Evolutionary conservation across 2,113 vertebrate genomes (phyloP).

Genomic region (Pungitius pungitius): DNA sequence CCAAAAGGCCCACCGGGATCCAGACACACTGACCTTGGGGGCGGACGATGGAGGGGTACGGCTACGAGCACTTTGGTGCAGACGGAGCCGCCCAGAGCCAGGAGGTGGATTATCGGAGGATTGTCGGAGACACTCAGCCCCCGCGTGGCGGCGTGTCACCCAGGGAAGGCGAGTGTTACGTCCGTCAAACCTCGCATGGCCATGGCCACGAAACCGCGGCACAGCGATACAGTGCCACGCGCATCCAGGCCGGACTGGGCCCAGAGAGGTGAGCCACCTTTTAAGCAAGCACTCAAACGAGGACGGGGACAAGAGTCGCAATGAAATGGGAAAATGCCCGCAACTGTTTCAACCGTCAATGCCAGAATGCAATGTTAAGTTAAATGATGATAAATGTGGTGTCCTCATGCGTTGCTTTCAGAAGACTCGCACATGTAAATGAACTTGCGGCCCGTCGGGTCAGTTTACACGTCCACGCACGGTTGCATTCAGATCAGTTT

Average conservation of each 20-base stretch:
- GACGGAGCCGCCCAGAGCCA: conserved; percentile 41
- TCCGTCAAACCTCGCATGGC: conserved; percentile 66
- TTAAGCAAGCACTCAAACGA: neutral
- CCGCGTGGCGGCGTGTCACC: neutral
- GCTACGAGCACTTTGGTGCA: conserved; percentile 39
- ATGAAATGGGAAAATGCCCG: neutral
- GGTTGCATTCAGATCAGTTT: conserved; percentile 32
- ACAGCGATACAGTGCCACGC: conserved; percentile 86
- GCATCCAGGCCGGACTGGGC: conserved; percentile 85
- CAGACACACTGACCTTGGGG: conserved; percentile 44
- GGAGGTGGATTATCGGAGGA: conserved; percentile 55
- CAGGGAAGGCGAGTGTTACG: conserved; percentile 32
- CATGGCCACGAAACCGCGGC: conserved; percentile 85
- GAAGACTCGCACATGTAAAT: conserved; percentile 56
- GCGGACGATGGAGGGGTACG: conserved; percentile 67
- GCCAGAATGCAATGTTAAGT: neutral
- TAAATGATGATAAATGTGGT: neutral
- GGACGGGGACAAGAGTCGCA: neutral
- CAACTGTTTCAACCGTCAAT: neutral
- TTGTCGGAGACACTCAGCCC: conserved; percentile 60
- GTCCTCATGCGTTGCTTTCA: neutral
- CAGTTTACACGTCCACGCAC: conserved; percentile 41
- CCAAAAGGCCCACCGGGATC: conserved; percentile 2
- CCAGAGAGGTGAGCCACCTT: conserved; percentile 81
- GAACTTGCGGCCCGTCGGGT: conserved; percentile 1